Base-by-base conservation (phyloP, 2,797 vertebrate species). In the Eospalax fontanierii region DNA sequence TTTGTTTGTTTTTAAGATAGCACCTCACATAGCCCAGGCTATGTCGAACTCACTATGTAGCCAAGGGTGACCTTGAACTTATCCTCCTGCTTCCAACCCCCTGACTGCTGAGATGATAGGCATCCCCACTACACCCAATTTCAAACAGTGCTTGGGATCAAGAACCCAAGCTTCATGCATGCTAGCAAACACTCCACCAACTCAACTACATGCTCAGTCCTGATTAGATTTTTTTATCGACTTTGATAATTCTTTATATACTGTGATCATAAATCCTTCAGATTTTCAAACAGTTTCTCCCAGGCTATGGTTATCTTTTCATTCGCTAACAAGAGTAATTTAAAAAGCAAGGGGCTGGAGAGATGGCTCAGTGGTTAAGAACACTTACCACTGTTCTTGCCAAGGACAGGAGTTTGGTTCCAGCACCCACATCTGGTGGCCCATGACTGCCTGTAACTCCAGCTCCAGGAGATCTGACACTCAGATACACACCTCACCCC, bases 241-340 rank as follows among this genome's bases (percentile, higher is more conserved):
- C 15, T 81, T 93, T 78, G 12, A 83, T n/a, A 57, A 33, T 90
- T 95, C n/a, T 68, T 92, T 92, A 61, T 35, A n/a, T 75, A 43
- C 28, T 89, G 10, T 73, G 54, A 50, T 18, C 65, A 71, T 15
- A 81, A 75, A 59, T 90, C 35, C 73, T 74, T 94, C 65, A 73
- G 14, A 88, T 63, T 93, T 83, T 63, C 80, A 89, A 89, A 89
- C 63, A 76, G 54, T 88, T 92, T 73, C 89, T 94, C 73, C 57
- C 73, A 94, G 18, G 61, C 38, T 92, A n/a, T 50, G 33, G 40
- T 59, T 59, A 24, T 89, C 57, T 84, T 88, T 88, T 75, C 26
- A 43, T 63, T 79, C 61, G 46, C 63, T 90, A 70, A 66, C 65
- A 81, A 87, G 24, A 30, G 0, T 59, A 80, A 66, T 84, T 90